Conservation (phyloP, 2,113 vertebrate species). For the Malaclemys terrapin region DNA sequence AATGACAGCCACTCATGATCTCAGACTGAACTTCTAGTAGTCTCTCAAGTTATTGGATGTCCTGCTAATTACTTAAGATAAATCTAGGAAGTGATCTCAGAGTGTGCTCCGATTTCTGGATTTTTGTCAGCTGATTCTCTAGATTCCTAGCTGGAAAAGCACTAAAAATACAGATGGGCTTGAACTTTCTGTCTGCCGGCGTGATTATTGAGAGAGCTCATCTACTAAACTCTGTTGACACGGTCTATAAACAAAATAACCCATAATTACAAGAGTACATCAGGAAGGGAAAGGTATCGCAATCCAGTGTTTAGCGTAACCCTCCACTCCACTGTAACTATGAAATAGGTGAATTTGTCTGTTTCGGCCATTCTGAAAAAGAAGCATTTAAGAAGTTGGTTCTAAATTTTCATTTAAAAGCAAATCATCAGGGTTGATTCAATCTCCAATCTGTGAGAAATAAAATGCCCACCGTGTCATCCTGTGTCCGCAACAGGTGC, state of each 20-base stretch:
- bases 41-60: conserved; percentile 17
- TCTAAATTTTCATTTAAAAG: not conserved
- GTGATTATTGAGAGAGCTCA: conserved; percentile 24
- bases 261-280: not conserved
- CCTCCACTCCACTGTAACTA: not conserved
- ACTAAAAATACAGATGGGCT: conserved; percentile 65
- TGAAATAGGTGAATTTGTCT: not conserved
- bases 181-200: conserved; percentile 46
- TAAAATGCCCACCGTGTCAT: not conserved
- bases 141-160: conserved; percentile 64
- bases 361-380: not conserved
- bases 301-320: not conserved
- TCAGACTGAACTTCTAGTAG: conserved; percentile 17
- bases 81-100: conserved; percentile 71
- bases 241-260: not conserved
- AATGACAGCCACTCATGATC: conserved; percentile 9
- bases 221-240: conserved; percentile 31
- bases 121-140: conserved; percentile 59
- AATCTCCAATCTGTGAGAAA: not conserved
- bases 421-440: not conserved
- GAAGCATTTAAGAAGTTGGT: not conserved
- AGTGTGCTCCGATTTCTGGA: conserved; percentile 46
- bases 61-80: conserved; percentile 59
- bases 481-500: not conserved
- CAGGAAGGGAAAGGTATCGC: conserved; percentile 14